These are phyloP conservation scores for Fopius arisanus DNA, from an alignment of 1,140 invertebrate species.

Conservation along the genomic window DNA sequence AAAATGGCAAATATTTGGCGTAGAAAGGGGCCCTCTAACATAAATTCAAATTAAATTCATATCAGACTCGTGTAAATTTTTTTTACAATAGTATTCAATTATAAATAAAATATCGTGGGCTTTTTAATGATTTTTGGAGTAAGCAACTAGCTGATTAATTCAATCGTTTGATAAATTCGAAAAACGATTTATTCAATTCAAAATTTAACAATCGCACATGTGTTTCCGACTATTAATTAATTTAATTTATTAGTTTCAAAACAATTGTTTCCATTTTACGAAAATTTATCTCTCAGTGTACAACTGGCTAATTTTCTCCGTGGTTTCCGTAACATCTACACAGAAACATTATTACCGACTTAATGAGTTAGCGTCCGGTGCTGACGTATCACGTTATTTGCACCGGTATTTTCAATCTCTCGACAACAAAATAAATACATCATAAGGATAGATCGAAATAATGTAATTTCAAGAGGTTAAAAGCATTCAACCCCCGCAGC, in stretches of 20 bases:
- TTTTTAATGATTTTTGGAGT: constrained; percentile 6
- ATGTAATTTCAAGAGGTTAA: constrained; percentile 2
- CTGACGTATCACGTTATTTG: neutral
- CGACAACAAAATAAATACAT: neutral
- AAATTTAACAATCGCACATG: too few relatives aligned
- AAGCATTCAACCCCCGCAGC: neutral
- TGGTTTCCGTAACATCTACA: neutral
- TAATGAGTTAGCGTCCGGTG: neutral
- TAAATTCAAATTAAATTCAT: neutral
- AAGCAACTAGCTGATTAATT: too few relatives aligned
- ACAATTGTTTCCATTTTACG: too few relatives aligned
- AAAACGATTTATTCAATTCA: too few relatives aligned
- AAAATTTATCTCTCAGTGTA: too few relatives aligned
- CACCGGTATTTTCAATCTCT: neutral
- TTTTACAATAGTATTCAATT: neutral
- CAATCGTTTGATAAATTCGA: too few relatives aligned
- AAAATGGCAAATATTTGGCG: neutral
- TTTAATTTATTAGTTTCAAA: too few relatives aligned
- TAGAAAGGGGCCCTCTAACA: neutral
- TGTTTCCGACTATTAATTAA: too few relatives aligned
- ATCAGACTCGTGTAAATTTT: neutral
- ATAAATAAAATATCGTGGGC: neutral
- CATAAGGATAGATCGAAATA: neutral
- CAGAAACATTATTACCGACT: neutral
- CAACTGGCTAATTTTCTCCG: neutral